Base-by-base conservation (phyloP, 2,888 invertebrate species). In the Pemphredon lugubris region DNA sequence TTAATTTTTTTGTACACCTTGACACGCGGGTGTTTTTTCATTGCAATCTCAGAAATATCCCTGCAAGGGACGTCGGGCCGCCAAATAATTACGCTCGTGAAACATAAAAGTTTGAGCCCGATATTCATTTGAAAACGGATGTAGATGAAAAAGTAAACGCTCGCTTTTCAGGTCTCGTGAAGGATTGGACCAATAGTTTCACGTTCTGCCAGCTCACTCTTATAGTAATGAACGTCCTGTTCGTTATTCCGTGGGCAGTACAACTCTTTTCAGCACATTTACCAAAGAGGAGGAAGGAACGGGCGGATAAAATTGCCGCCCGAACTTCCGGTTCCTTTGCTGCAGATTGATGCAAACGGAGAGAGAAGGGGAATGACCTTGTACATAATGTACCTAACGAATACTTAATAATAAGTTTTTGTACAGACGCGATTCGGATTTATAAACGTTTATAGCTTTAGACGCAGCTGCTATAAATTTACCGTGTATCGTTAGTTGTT, bases 241-340 rank as follows among this genome's bases (percentile, higher is more conserved):
- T 95, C 84, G 92, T 93, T 5, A 90, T 94, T 26, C 92, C 94
- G 0, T 95, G 95, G 95, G 90, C 91, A 32, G 88, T 93, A 47
- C 95, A 95, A 85, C 90, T 91, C 14, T 53, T 87, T 37, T 44
- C 74, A 11, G 72, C 73, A 16, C 70, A 78, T 39, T 50, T 78
- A 40, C 61, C 61, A 69, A 74, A 78, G 47, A 73, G 61, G 64
- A 74, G 51, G 23, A 78, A 65, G 47, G 58, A 77, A 66, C 53
- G 65, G 26, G 44, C 44, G 48, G 61, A 70, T 21, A 54, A 70
- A 66, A 47, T 40, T n/a, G 66, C 71, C 13, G 66, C 44, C 42
- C 50, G 63, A 57, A 66, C 58, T 73, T 71, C 73, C 71, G 54
- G 54, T 47, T 48, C 68, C 42, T 18, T 59, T 54, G 48, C 71